Evolutionary conservation across 2,113 vertebrate genomes (phyloP).

Genomic region (Psilopogon haemacephalus): DNA sequence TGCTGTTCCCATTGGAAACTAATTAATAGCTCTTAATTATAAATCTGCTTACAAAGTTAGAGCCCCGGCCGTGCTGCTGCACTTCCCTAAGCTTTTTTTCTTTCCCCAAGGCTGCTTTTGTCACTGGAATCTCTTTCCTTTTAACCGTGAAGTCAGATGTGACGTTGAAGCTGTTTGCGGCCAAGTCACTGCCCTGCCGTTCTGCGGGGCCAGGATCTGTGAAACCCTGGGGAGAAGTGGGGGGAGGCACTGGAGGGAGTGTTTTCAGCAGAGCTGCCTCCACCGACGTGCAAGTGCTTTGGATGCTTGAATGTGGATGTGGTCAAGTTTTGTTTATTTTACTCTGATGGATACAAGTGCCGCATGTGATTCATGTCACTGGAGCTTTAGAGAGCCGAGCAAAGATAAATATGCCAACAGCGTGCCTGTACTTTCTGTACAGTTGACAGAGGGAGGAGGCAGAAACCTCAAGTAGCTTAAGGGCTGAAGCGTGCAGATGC

Average conservation of each 20-base stretch:
- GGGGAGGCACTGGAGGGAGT: not conserved
- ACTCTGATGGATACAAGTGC: not conserved
- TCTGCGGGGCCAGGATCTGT: not conserved
- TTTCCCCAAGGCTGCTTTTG: not conserved
- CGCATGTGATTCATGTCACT: not conserved
- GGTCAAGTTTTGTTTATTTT: constrained; percentile 15
- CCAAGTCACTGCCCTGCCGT: not conserved
- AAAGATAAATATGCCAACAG: not conserved
- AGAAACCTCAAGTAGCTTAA: not conserved
- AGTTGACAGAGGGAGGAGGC: not conserved
- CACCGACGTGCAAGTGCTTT: not conserved
- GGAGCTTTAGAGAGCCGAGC: not conserved
- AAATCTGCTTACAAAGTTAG: not conserved
- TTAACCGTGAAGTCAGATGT: not conserved
- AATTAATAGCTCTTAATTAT: not conserved
- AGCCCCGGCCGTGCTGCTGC: not conserved
- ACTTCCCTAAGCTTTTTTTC: not conserved
- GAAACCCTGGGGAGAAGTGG: not conserved
- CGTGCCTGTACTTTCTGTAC: not conserved
- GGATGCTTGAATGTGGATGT: not conserved
- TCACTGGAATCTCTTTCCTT: not conserved
- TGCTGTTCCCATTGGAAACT: not conserved
- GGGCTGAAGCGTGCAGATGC: not conserved
- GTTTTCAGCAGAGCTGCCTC: not conserved
- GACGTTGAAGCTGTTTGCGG: not conserved